Percentiles rank a stretch among this genome's conserved stretches.
Evolutionary conservation across 2,888 invertebrate genomes (phyloP).

Genomic region (Empis stercorea): DNA sequence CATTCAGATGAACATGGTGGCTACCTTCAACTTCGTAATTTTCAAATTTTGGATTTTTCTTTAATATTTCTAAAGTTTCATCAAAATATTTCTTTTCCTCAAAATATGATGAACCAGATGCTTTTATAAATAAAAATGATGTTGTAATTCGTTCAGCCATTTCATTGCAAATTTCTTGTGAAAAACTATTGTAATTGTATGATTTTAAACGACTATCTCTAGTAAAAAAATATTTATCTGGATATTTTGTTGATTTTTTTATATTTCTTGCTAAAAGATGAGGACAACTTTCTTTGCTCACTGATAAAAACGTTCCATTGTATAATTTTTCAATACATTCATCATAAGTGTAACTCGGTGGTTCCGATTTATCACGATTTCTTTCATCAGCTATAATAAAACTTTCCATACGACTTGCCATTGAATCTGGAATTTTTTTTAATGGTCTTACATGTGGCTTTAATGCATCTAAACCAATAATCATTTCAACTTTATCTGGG

Average conservation of each 20-base stretch:
- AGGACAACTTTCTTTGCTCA: conserved; percentile 41
- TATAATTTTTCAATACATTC: conserved; percentile 47
- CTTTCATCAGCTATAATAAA: conserved; percentile 35
- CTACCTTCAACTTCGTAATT: conserved; percentile 49
- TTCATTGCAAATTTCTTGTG: conserved; percentile 40
- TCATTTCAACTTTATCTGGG: conserved; percentile 37
- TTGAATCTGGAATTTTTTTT: conserved; percentile 20
- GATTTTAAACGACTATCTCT: conserved; percentile 51
- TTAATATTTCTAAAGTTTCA: conserved; percentile 42
- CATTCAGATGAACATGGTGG: conserved; percentile 64
- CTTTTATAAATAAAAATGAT: conserved; percentile 52
- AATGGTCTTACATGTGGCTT: conserved; percentile 24
- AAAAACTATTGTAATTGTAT: conserved; percentile 18
- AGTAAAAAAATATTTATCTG: conserved; percentile 48
- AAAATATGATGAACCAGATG: conserved; percentile 41
- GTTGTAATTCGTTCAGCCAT: conserved; percentile 44
- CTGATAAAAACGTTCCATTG: conserved; percentile 42
- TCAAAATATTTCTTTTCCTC: conserved; percentile 43
- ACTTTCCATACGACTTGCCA: conserved; percentile 34
- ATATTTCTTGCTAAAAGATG: conserved; percentile 44
- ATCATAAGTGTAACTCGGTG: conserved; percentile 48
- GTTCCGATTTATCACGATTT: conserved; percentile 33
- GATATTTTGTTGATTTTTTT: conserved; percentile 40
- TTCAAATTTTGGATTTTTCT: conserved; percentile 42
- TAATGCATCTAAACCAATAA: conserved; percentile 27